These are phyloP conservation scores for Hypocryptadius cinnamomeus DNA, from an alignment of 2,113 vertebrate genomes.

Conservation along the genomic window DNA sequence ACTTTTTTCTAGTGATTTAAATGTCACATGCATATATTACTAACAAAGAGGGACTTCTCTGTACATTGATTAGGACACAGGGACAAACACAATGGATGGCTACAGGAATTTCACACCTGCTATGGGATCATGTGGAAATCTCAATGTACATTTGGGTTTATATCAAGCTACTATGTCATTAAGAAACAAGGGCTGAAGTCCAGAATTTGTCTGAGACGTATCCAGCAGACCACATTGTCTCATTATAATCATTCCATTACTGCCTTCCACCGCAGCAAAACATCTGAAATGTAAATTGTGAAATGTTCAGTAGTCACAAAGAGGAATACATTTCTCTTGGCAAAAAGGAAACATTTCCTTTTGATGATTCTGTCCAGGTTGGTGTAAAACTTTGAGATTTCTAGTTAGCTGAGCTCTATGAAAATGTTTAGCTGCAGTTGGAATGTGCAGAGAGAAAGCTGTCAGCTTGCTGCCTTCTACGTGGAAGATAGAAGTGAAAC, in stretches of 20 bases:
- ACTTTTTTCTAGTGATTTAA: conserved; percentile 6
- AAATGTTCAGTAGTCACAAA: conserved; percentile 24
- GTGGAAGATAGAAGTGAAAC: conserved; percentile 25
- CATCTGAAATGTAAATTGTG: conserved; percentile 29
- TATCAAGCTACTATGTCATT: conserved; percentile 26
- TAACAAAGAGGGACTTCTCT: background rate
- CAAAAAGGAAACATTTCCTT: background rate
- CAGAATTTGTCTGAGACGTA: conserved; percentile 29
- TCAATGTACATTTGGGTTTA: conserved; percentile 29
- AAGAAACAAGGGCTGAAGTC: conserved; percentile 45
- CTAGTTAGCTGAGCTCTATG: background rate
- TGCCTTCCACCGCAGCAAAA: conserved; percentile 46
- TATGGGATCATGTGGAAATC: conserved; percentile 21
- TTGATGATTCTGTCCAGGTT: background rate
- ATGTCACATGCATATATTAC: conserved; percentile 11
- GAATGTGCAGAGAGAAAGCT: conserved; percentile 14
- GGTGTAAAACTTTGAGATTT: background rate
- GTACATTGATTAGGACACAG: background rate
- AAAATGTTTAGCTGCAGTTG: conserved; percentile 10
- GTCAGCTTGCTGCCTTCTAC: conserved; percentile 27
- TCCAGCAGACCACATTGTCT: conserved; percentile 14
- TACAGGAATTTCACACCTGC: conserved; percentile 50
- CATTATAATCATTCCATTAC: conserved; percentile 37
- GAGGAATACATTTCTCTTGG: background rate
- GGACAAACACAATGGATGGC: conserved; percentile 17